phyloP scores from a whole-genome alignment of 2,797 vertebrate genomes.

The Acipenser transmontanus region DNA sequence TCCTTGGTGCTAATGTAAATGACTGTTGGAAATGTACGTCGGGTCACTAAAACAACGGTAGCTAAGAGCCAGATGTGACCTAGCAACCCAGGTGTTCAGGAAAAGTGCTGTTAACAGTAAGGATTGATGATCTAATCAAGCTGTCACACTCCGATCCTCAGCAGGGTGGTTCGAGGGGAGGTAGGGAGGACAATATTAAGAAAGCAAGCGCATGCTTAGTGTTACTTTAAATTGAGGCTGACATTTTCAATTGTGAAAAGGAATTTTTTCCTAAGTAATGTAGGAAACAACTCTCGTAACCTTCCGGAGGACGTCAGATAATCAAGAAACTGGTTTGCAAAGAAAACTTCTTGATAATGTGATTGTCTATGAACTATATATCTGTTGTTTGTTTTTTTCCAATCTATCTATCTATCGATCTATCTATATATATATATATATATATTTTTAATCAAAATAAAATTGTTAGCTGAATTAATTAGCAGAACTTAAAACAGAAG shows the following conservation, averaged over 20 bases:
- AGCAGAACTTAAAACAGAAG: neutral
- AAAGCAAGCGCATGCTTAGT: slow-evolving; percentile 92
- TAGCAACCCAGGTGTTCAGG: slow-evolving; percentile 96
- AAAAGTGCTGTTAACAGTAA: slow-evolving; percentile 96
- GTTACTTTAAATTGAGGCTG: slow-evolving; percentile 95
- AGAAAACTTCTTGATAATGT: slow-evolving; percentile 58
- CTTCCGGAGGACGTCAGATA: slow-evolving; percentile 95
- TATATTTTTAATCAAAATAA: neutral
- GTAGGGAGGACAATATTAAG: slow-evolving; percentile 73
- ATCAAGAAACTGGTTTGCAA: slow-evolving; percentile 73
- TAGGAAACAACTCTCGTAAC: slow-evolving; percentile 88
- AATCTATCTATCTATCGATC: neutral
- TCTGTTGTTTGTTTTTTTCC: too few species aligned
- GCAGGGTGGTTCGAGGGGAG: slow-evolving; percentile 74
- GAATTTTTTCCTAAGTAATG: slow-evolving; percentile 86
- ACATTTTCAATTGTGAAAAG: slow-evolving; percentile 97
- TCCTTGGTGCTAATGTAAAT: slow-evolving; percentile 59
- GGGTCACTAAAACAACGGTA: slow-evolving; percentile 86
- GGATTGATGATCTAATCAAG: slow-evolving; percentile 99
- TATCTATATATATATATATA: neutral
- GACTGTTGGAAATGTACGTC: slow-evolving; percentile 49
- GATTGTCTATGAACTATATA: slow-evolving; percentile 47
- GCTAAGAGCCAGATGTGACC: slow-evolving; percentile 94
- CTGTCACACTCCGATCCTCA: slow-evolving; percentile 87
- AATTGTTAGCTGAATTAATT: neutral